Base-by-base conservation (phyloP, 2,888 invertebrate genomes). In the Hirtodrosophila duncani region DNA sequence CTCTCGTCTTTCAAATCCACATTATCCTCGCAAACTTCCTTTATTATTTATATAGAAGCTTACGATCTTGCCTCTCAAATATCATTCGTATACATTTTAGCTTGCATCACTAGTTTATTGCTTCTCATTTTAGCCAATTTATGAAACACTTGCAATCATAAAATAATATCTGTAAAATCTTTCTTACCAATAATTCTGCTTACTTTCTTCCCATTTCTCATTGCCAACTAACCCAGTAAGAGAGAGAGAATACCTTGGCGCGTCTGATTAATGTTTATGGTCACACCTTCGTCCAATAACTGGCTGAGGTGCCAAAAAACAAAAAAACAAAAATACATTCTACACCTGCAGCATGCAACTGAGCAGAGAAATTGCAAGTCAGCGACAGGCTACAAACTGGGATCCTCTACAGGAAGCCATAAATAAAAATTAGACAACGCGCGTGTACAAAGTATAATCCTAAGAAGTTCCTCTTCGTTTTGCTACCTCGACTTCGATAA, bases 351-450 rank as follows among this genome's bases (percentile, higher is more conserved):
- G 52, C 69, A 61, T 61, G 57, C 61, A 50, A 24, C 39, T 53
- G 27, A 38, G 26, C 29, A 56, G 49, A 61, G 30, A 43, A 58
- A 59, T 67, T 62, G 79, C 75, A 78, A 75, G 81, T 81, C 75
- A 81, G 24, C 44, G 6, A 42, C 44, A 44, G 20, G 24, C 29
- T 51, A 51, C 52, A 20, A 26, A 37, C 11, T 2, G 13, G 14
- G 29, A 23, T 20, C 26, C 18, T 8, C 30, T 52, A 60, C 74
- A 79, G 75, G 81, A 77, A 77, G 67, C 67, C 64, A 81, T 77
- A 77, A 77, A 77, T 77, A 78, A 81, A 67, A 67, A 67, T 74
- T 64, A 69, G 81, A 79, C 75, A 69, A 55, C 48, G 59, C 56
- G 50, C 30, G 48, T 43, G 42, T 23, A 39, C 21, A 21, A 56